Evolutionary conservation across 1,140 invertebrate genomes (phyloP), one percentile per base, ranked within the genome.

Genomic region (Drosophila azteca): DNA sequence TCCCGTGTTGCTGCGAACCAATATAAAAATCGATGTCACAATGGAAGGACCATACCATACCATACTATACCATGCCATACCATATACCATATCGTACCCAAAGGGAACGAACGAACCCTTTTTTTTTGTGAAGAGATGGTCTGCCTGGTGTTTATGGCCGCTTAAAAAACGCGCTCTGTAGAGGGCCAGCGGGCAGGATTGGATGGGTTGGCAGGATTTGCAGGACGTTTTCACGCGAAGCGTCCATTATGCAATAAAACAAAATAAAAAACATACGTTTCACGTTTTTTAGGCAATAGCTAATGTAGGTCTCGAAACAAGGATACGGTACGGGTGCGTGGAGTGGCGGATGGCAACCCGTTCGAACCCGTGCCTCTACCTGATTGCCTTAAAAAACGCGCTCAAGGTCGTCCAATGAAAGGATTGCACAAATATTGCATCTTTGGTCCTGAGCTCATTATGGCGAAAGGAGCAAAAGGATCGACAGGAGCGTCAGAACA

Each of bases 341-440:
- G 44, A 35, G 59, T 46, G 17, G 24, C 24, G 24, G 24, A 24
- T 4, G 24, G 49, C 82, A 85, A 85, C 82, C 82, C 82, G 74
- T 87, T 87, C 82, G 74, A 39, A 44, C 11, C 6, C 22, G 22
- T 20, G 15, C 22, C 22, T 22, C 24, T 51, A 72, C 50, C 49
- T 52, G 52, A 41, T n/a, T 8, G 8, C 48, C 52, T 46, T 64
- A 78, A 81, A 81, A 84, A 84, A 84, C 43, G 50, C 45, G 63
- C 78, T 67, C 82, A 85, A 85, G 82, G 81, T n/a, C 75, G n/a
- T 8, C 31, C 31, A 31, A 13, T 58, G 66, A 85, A 87, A 87
- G 82, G 82, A 87, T 87, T 87, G 82, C 83, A 87, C 82, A 87
- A 87, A 87, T 87, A 87, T 87, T 87, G 82, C 82, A 87, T 87